phyloP scores from a whole-genome alignment of 2,888 invertebrate species.

The Acholoe squamosa region DNA sequence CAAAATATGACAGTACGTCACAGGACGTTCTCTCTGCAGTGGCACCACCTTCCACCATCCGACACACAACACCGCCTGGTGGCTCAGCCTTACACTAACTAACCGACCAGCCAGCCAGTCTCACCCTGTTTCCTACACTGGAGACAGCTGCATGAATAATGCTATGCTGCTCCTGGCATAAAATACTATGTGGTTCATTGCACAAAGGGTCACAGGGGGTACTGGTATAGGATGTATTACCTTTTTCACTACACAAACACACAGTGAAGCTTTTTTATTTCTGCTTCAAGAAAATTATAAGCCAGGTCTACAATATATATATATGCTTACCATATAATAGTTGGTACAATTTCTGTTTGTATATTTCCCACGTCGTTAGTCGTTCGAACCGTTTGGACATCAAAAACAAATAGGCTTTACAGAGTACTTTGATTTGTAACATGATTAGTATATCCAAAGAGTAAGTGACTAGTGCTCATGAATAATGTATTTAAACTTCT shows the following conservation, averaged over 20 bases:
- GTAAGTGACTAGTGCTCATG: slow-evolving; percentile 52
- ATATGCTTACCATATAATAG: not conserved
- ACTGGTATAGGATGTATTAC: not conserved
- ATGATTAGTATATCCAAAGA: slow-evolving; percentile 53
- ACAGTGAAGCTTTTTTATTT: slow-evolving; percentile 60
- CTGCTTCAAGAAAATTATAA: slow-evolving; percentile 59
- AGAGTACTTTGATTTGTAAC: slow-evolving; percentile 43
- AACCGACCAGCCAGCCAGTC: slow-evolving; percentile 45
- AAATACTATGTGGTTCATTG: slow-evolving; percentile 50
- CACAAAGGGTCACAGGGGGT: slow-evolving; percentile 17
- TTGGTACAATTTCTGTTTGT: not conserved
- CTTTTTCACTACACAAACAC: slow-evolving; percentile 40
- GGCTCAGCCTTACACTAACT: slow-evolving; percentile 48
- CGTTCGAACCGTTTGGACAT: not conserved
- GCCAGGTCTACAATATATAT: slow-evolving; percentile 3
- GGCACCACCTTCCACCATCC: slow-evolving; percentile 22
- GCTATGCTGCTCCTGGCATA: slow-evolving; percentile 20
- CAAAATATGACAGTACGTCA: slow-evolving; percentile 38
- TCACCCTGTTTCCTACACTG: slow-evolving; percentile 40
- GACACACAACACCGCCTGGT: slow-evolving; percentile 52
- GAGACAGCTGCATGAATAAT: not conserved
- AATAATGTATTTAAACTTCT: not conserved
- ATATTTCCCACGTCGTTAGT: not conserved
- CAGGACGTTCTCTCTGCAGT: slow-evolving; percentile 37
- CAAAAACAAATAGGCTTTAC: not conserved